These are phyloP conservation scores for Dendrolimus pini DNA, from an alignment of 2,888 invertebrate species.

Conservation along the genomic window DNA sequence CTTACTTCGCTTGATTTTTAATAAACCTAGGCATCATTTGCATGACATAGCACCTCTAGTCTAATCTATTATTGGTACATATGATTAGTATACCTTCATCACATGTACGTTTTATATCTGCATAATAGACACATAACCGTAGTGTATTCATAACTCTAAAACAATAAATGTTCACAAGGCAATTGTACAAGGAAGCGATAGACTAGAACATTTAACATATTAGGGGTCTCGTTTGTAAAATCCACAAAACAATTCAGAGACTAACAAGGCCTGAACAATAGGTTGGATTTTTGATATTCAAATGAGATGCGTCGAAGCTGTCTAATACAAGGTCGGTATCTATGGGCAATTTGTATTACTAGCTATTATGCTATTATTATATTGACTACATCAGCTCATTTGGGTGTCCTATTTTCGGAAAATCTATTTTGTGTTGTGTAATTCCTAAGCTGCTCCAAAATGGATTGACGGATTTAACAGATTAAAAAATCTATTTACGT, in stretches of 20 bases:
- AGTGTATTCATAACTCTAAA: not conserved
- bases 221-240: conserved; percentile 18
- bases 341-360: conserved; percentile 10
- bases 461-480: no score
- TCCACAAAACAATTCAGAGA: conserved; percentile 22
- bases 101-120: no score
- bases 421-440: no score
- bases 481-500: no score
- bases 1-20: no score
- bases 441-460: no score
- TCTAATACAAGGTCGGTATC: conserved; percentile 34
- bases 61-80: no score
- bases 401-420: no score
- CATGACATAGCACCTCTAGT: no score
- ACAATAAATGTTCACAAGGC: conserved; percentile 13
- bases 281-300: conserved; percentile 41
- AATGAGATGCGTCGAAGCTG: conserved; percentile 45
- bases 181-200: conserved; percentile 21
- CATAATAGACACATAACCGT: not conserved
- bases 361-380: not conserved
- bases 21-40: no score
- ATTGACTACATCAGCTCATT: no score
- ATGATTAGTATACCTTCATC: no score
- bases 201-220: conserved; percentile 14
- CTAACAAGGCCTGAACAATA: conserved; percentile 39